Conservation (phyloP, 2,797 vertebrate genomes). For the Argya squamiceps region DNA sequence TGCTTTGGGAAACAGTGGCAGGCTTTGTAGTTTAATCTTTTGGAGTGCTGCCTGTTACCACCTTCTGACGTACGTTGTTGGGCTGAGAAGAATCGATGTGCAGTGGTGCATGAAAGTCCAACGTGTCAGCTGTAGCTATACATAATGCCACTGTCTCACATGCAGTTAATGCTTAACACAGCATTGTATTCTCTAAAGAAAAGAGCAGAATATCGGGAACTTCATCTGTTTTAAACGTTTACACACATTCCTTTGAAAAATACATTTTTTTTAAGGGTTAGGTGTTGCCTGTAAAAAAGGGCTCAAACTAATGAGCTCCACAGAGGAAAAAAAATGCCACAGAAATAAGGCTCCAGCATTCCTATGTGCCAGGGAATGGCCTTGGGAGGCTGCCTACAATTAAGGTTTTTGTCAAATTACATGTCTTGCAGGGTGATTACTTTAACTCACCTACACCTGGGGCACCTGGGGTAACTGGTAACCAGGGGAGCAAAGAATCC, state of each 20-base stretch:
- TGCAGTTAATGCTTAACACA: neutral
- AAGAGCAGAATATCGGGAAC: neutral
- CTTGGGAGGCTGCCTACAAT: neutral
- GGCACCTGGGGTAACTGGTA: neutral
- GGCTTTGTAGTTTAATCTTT: conserved; percentile 44
- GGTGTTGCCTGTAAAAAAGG: neutral
- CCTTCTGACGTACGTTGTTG: neutral
- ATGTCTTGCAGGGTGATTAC: neutral
- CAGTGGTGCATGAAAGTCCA: neutral
- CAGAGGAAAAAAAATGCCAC: neutral
- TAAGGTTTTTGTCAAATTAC: neutral
- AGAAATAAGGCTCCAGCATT: neutral
- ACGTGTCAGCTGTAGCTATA: neutral
- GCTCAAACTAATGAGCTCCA: neutral
- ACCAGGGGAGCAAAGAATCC: neutral
- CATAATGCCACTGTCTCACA: neutral
- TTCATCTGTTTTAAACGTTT: neutral
- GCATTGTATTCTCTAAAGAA: neutral
- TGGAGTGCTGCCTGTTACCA: conserved; percentile 4
- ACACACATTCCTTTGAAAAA: neutral
- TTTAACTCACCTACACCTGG: neutral
- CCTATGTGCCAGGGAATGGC: neutral
- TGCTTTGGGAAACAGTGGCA: neutral
- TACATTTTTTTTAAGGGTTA: neutral
- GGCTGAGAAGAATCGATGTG: conserved; percentile 11